phyloP scores from a whole-genome alignment of 2,797 vertebrate genomes.

The Poeciliopsis infans region DNA sequence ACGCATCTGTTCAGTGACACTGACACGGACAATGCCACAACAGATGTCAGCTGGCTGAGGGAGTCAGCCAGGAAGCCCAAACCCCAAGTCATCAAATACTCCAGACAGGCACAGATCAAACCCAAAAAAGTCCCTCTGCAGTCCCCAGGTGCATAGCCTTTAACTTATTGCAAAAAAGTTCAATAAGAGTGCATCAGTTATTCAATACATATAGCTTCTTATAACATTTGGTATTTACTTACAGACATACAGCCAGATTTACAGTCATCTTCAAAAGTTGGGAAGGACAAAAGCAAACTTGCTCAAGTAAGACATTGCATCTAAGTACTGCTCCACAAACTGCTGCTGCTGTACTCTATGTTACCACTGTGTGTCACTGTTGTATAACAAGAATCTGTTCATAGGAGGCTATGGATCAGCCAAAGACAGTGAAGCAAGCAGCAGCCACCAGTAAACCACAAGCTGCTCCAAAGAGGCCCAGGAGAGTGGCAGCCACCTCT shows the following conservation, averaged over 20 bases:
- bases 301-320: constrained; percentile 56
- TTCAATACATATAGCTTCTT: background rate
- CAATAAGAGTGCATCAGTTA: background rate
- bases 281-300: constrained; percentile 47
- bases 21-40: constrained; percentile 82
- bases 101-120: constrained; percentile 73
- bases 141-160: constrained; percentile 20
- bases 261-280: constrained; percentile 46
- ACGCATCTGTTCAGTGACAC: constrained; percentile 92
- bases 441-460: constrained; percentile 15
- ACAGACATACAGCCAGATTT: constrained; percentile 60
- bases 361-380: constrained; percentile 65
- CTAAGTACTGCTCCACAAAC: background rate
- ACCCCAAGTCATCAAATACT: constrained; percentile 83
- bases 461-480: constrained; percentile 51
- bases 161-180: background rate
- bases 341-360: constrained; percentile 30
- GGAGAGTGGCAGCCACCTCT: constrained; percentile 51
- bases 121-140: constrained; percentile 28
- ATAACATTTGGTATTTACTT: constrained; percentile 6
- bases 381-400: constrained; percentile 36
- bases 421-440: constrained; percentile 23
- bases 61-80: constrained; percentile 84
- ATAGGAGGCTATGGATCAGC: constrained; percentile 23
- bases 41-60: constrained; percentile 88